Conservation (phyloP, 2,888 invertebrate genomes). For the Polylopha cassiicola region DNA sequence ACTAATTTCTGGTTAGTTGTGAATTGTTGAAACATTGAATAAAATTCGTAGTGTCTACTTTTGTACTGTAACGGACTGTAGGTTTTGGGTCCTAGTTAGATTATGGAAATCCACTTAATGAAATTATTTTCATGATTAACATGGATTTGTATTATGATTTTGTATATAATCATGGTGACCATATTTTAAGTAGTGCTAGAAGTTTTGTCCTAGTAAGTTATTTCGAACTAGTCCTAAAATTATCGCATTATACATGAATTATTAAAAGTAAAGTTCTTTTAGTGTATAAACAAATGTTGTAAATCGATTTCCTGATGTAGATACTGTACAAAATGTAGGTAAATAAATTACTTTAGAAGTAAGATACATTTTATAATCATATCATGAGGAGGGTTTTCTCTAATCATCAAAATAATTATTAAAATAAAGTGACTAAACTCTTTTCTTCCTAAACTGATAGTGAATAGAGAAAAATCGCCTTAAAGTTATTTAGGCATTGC, state of each 20-base stretch:
- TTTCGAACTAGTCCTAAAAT: constrained; percentile 72
- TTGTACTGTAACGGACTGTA: constrained; percentile 59
- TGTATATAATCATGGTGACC: constrained; percentile 67
- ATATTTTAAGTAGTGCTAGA: constrained; percentile 62
- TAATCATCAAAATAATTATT: constrained; percentile 9
- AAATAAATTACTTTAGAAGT: constrained; percentile 59
- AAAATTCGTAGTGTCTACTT: constrained; percentile 53
- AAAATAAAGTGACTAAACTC: constrained; percentile 4
- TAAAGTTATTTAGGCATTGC: constrained; percentile 48
- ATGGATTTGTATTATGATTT: constrained; percentile 38
- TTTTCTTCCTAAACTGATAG: constrained; percentile 13
- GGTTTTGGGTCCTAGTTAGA: constrained; percentile 38
- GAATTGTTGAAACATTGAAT: constrained; percentile 23
- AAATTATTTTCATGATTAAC: constrained; percentile 21
- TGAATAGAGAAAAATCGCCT: constrained; percentile 16
- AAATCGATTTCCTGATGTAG: constrained; percentile 62
- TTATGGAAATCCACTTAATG: constrained; percentile 30
- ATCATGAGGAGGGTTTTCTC: constrained; percentile 43
- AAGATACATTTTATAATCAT: constrained; percentile 75
- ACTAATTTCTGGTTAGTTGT: constrained; percentile 20
- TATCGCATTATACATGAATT: constrained; percentile 41
- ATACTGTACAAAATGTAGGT: constrained; percentile 70
- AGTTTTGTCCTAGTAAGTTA: constrained; percentile 71
- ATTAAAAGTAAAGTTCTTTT: constrained; percentile 31
- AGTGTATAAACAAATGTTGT: constrained; percentile 36